Evolutionary conservation across 2,797 vertebrate species (phyloP), one percentile per base, ranked within the genome.

Genomic region (Siniperca obscura): DNA sequence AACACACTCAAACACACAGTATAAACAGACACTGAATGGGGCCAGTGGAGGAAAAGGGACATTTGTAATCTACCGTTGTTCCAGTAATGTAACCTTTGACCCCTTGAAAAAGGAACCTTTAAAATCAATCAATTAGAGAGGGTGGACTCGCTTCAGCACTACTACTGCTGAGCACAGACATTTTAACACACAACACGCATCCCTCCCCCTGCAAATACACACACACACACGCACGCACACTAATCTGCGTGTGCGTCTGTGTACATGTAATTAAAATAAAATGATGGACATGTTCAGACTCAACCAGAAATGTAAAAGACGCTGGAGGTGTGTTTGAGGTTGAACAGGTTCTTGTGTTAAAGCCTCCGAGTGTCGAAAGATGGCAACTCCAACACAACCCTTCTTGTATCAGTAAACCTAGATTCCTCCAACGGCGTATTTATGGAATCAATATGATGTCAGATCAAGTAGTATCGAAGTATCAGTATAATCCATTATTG

Each of bases 11-110:
- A 5, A 42, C 40, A 44, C 27, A 81, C n/a, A 59, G 17, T 52
- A 89, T 72, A 83, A 90, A 89, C 59, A 89, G 81, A 70, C 5
- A 36, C 64, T 68, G 50, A 88, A 86, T 34, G 74, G 25, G 77
- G 76, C 60, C 34, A 22, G 48, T 14, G 36, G 50, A 77, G 55
- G 17, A 62, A 66, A 81, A 67, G 30, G 30, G 34, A 66, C 56
- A 73, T 57, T 70, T 70, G 78, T 34, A 71, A 85, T 75, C 52
- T 56, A 53, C 19, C 50, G 67, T 46, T 73, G 55, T 74, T 86
- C 59, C 83, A 82, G 61, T 64, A n/a, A 80, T n/a, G 53, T 89
- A 81, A 91, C 91, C 91, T 91, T 64, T 90, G 83, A 90, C 84
- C 85, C 38, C 46, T 34, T 22, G 21, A 60, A 78, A 85, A 65